Percentiles rank a stretch among this genome's conserved stretches.
These are phyloP conservation scores for Nephrocerus scutellatus DNA, from an alignment of 2,888 invertebrate genomes.

Conservation along the genomic window DNA sequence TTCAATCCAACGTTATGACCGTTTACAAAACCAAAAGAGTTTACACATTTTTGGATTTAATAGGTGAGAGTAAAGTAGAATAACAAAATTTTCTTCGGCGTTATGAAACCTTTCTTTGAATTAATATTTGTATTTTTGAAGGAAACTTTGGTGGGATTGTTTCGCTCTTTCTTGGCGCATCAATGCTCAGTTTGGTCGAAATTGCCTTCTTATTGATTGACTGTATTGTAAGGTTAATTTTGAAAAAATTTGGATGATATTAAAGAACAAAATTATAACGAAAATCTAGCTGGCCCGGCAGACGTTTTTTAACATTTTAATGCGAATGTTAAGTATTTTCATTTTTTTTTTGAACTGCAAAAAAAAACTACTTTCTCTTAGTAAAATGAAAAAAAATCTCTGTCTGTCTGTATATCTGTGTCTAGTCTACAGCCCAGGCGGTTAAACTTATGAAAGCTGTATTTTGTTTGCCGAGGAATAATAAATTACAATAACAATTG, in stretches of 20 bases:
- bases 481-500: too few relatives aligned
- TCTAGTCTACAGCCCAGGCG: too few relatives aligned
- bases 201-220: slow-evolving; percentile 33
- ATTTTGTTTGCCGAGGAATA: too few relatives aligned
- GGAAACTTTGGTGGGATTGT: slow-evolving; percentile 48
- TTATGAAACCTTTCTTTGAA: slow-evolving; percentile 25
- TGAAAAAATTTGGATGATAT: too few relatives aligned
- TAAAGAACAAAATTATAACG: not conserved
- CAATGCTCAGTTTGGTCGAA: slow-evolving; percentile 45
- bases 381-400: too few relatives aligned
- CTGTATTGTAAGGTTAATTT: too few relatives aligned
- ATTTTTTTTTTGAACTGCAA: not conserved
- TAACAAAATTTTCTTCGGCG: not conserved
- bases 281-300: too few relatives aligned
- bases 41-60: slow-evolving; percentile 40
- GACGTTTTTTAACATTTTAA: too few relatives aligned
- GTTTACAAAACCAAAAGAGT: slow-evolving; percentile 44
- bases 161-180: slow-evolving; percentile 47
- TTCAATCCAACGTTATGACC: slow-evolving; percentile 39
- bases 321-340: not conserved
- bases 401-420: too few relatives aligned
- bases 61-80: too few relatives aligned
- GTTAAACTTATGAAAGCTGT: too few relatives aligned
- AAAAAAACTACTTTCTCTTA: not conserved
- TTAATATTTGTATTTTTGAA: slow-evolving; percentile 34